These are phyloP conservation scores for Nematopogon swammerdamellus DNA, from an alignment of 2,888 invertebrate species.

Conservation along the genomic window DNA sequence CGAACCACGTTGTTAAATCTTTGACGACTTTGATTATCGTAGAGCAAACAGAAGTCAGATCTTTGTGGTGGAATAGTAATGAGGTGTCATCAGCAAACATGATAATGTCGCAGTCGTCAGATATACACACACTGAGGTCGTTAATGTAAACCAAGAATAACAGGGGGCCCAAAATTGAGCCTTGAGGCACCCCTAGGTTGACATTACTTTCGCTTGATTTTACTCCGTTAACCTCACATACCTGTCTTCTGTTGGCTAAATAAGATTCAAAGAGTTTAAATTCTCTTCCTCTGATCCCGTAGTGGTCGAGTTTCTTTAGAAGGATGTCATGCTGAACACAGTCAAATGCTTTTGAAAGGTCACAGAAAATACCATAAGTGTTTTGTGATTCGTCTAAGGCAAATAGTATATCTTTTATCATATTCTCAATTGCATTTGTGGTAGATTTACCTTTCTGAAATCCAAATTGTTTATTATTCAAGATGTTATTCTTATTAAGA, in stretches of 20 bases:
- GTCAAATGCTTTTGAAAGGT: not conserved
- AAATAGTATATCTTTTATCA: not conserved
- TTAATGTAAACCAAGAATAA: constrained; percentile 1
- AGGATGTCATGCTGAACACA: constrained; percentile 5
- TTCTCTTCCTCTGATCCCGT: not conserved
- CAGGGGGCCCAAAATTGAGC: not conserved
- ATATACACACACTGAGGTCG: not conserved
- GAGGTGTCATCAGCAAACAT: constrained; percentile 1
- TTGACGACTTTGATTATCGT: not conserved
- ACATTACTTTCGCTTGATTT: not conserved
- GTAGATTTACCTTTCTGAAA: constrained; percentile 4
- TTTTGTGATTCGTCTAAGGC: not conserved
- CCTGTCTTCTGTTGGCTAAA: not conserved
- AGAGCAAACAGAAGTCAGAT: not conserved
- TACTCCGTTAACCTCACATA: not conserved
- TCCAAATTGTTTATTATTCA: constrained; percentile 9
- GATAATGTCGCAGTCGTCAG: not conserved
- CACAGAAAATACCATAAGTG: not conserved
- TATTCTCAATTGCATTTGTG: not conserved
- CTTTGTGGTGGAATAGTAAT: not conserved
- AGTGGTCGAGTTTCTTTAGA: not conserved
- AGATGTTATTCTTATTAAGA: constrained; percentile 5
- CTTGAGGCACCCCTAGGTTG: not conserved
- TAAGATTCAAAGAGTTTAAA: not conserved
- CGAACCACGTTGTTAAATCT: not conserved